Percentiles rank a stretch among this genome's conserved stretches.
These are phyloP conservation scores for Sthenelais limicola DNA, from an alignment of 2,888 invertebrate genomes.

Conservation along the genomic window DNA sequence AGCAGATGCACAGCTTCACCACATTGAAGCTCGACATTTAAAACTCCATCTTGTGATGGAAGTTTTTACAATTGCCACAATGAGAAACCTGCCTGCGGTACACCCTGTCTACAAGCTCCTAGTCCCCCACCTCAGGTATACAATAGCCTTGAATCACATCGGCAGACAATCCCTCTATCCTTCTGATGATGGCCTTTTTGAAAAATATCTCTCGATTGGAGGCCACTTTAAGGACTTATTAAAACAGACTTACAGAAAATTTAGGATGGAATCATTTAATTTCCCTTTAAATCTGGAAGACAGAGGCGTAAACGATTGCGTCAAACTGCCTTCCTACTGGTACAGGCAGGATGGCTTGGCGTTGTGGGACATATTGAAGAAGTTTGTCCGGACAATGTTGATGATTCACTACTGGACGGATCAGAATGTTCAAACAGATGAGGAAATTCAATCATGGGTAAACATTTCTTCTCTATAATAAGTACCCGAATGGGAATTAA, in stretches of 20 bases:
- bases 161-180: slow-evolving; percentile 39
- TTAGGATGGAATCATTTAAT: slow-evolving; percentile 42
- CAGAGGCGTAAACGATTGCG: slow-evolving; percentile 44
- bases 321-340: slow-evolving; percentile 45
- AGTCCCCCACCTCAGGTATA: slow-evolving; percentile 46
- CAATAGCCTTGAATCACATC: slow-evolving; percentile 40
- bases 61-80: slow-evolving; percentile 46
- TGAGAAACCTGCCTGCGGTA: slow-evolving; percentile 48
- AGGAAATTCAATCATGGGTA: slow-evolving; percentile 49
- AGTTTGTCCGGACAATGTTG: slow-evolving; percentile 44
- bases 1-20: slow-evolving; percentile 53
- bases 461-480: no score
- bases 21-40: slow-evolving; percentile 36
- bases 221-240: slow-evolving; percentile 17
- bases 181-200: slow-evolving; percentile 37
- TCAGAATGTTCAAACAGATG: slow-evolving; percentile 44
- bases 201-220: slow-evolving; percentile 46
- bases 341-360: slow-evolving; percentile 48
- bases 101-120: slow-evolving; percentile 53
- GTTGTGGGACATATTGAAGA: slow-evolving; percentile 48
- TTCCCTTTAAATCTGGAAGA: slow-evolving; percentile 43
- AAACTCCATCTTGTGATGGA: slow-evolving; percentile 44
- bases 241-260: slow-evolving; percentile 29
- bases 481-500: no score
- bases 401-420: slow-evolving; percentile 47